phyloP scores from a whole-genome alignment of 2,888 invertebrate genomes.

The Tetanocera ferruginea region DNA sequence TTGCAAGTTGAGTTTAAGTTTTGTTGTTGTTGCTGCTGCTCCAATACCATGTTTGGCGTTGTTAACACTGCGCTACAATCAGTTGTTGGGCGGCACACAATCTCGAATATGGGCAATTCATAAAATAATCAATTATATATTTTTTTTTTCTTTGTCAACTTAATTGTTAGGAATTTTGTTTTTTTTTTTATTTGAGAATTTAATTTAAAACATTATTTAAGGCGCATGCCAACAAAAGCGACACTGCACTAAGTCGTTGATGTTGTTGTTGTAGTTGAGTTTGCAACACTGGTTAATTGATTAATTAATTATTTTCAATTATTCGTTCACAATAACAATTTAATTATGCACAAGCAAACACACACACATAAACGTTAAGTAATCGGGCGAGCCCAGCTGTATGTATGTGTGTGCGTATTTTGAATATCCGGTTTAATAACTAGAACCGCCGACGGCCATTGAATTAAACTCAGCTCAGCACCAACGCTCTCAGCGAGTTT shows the following conservation, averaged over 20 bases:
- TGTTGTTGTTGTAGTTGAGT: background rate
- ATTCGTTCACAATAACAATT: conserved; percentile 11
- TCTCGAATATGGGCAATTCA: background rate
- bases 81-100: background rate
- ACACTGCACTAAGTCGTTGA: background rate
- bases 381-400: conserved; percentile 32
- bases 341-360: conserved; percentile 36
- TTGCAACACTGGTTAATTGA: conserved; percentile 8
- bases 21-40: conserved; percentile 55
- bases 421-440: conserved; percentile 38
- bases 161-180: background rate
- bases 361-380: conserved; percentile 32
- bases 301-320: conserved; percentile 33
- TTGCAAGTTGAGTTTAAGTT: conserved; percentile 39
- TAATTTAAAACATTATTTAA: background rate
- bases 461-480: conserved; percentile 29
- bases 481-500: conserved; percentile 64
- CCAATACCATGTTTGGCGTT: conserved; percentile 61
- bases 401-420: background rate
- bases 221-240: background rate
- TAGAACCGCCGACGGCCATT: conserved; percentile 53
- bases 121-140: conserved; percentile 41
- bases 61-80: conserved; percentile 2
- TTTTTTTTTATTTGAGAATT: background rate
- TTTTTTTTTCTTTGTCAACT: conserved; percentile 33